A percentile compares a stretch with the other conserved stretches of the same genome.
Conservation (phyloP, 2,113 vertebrate species). For the Aegotheles bennettii region DNA sequence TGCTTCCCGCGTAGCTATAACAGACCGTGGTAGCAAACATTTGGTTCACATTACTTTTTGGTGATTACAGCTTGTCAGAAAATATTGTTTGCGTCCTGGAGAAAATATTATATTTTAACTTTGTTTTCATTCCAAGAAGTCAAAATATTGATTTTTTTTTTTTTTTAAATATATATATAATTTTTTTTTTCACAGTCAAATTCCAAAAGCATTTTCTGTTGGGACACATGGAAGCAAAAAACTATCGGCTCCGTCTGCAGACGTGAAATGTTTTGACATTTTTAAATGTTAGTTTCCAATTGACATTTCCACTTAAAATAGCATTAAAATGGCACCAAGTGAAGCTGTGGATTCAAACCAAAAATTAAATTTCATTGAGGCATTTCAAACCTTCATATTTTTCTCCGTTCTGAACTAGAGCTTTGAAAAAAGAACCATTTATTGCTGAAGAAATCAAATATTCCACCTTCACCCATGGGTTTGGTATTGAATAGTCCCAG, state of each 20-base stretch:
- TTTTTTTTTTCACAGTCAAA: not conserved
- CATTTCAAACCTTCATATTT: not conserved
- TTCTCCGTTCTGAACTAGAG: not conserved
- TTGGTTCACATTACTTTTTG: not conserved
- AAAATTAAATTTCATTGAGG: slow-evolving; percentile 39
- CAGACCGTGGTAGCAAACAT: not conserved
- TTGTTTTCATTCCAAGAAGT: slow-evolving; percentile 16
- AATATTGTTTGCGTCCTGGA: not conserved
- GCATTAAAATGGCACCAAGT: slow-evolving; percentile 11
- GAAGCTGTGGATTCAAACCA: slow-evolving; percentile 35
- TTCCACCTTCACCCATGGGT: not conserved
- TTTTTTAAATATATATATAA: not conserved
- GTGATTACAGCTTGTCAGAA: slow-evolving; percentile 31
- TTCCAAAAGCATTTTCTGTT: slow-evolving; percentile 22
- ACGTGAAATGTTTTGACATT: slow-evolving; percentile 61
- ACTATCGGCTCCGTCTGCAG: not conserved
- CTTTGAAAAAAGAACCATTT: not conserved
- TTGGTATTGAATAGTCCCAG: not conserved
- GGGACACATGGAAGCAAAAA: slow-evolving; percentile 26
- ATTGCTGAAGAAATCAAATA: not conserved
- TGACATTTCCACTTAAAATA: slow-evolving; percentile 58
- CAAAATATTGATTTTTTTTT: slow-evolving; percentile 18
- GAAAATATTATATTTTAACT: not conserved
- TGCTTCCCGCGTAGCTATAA: not conserved
- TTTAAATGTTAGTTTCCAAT: slow-evolving; percentile 51